Evolutionary conservation across 2,888 invertebrate species (phyloP), one percentile per base, ranked within the genome.

Genomic region (Drosophila pseudotalamancana): DNA sequence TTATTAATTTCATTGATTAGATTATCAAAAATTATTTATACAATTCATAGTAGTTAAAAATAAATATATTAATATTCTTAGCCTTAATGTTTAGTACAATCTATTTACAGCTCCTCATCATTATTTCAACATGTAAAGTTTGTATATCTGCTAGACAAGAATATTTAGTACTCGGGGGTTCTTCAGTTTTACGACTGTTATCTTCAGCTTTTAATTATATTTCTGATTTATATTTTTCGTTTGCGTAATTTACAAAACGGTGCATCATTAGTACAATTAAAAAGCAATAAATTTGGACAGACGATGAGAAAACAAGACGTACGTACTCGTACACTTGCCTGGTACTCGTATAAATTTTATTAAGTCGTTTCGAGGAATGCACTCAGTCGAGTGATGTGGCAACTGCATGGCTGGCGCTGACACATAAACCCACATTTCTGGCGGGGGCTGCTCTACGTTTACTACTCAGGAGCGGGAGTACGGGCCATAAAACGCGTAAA

Each of bases 201-300:
- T 39, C 25, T 39, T 53, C 9, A 42, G 18, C 19, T 54, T 64
- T 62, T 71, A 67, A 72, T 72, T 63, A 68, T 60, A 70, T 57
- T 73, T 53, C 45, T 74, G 71, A 79, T 77, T 68, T 72, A 77
- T 72, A 67, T 63, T 75, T 79, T 74, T 72, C 56, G 72, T 69
- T 72, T 73, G 56, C 40, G 76, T 72, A 71, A 73, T 79, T 80
- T 67, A 81, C 75, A 80, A 84, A 80, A 77, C 80, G 79, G 73
- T 73, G 77, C 77, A 84, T 79, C 74, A 86, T 87, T 85, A 76
- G 61, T 69, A 71, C 78, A 88, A 87, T 89, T 89, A 89, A 89
- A 87, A 70, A 48, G 80, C 72, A 63, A 80, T 89, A 77, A 88
- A 89, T 64, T 32, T 49, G 65, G 59, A 29, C 45, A 39, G 39